A percentile compares a stretch with the other conserved stretches of the same genome.
Evolutionary conservation across 2,113 vertebrate species (phyloP).

Genomic region (Urocolius indicus): DNA sequence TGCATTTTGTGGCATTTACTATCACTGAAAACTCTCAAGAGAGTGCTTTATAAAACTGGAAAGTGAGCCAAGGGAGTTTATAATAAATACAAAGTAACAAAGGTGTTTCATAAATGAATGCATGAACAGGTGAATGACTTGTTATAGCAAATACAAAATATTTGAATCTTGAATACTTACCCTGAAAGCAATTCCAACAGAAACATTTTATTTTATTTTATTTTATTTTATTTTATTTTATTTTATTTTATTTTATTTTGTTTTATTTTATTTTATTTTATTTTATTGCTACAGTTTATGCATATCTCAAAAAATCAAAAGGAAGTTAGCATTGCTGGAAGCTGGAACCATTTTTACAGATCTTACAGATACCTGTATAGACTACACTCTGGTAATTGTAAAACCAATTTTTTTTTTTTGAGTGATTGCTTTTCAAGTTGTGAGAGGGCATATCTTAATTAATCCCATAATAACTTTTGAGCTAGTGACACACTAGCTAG

Average conservation of each 20-base stretch:
- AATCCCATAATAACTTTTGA: not conserved
- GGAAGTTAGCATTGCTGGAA: not conserved
- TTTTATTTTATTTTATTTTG: no score
- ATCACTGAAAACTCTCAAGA: not conserved
- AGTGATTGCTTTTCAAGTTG: not conserved
- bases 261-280: no score
- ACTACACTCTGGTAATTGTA: not conserved
- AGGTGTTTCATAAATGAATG: not conserved
- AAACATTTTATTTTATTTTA: not conserved
- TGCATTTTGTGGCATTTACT: not conserved
- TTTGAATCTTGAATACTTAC: not conserved
- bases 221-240: no score
- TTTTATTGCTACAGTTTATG: not conserved
- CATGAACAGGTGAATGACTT: not conserved
- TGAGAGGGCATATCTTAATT: not conserved
- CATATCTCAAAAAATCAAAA: not conserved
- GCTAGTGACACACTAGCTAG: not conserved
- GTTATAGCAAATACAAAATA: not conserved
- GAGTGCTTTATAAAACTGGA: not conserved
- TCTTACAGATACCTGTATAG: not conserved
- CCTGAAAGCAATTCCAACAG: not conserved
- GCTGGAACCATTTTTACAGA: not conserved
- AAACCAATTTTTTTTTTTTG: not conserved
- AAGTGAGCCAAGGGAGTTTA: slow-evolving; percentile 1
- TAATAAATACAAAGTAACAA: not conserved